Base-by-base conservation (phyloP, 2,888 invertebrate genomes). In the Drosophila monieri region DNA sequence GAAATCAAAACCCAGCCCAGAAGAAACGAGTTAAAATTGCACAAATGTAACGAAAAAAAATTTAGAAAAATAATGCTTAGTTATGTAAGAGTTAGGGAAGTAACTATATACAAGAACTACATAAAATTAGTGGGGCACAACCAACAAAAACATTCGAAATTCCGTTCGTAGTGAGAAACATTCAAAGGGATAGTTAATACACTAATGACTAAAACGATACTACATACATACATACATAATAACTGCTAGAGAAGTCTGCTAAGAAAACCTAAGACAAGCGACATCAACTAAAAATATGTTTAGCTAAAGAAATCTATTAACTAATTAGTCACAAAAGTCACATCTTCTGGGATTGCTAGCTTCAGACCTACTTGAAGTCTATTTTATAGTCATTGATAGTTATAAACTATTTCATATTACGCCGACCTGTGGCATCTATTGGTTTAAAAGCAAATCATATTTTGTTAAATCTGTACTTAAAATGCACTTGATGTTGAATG, bases 81-180 rank as follows among this genome's bases (percentile, higher is more conserved):
- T 12, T 54, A 35, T 5, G 6, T 52, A 71, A 73, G 60, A 49
- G 37, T 25, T 70, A 71, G 65, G 62, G 35, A 54, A n/a, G 53
- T 55, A 53, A 43, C 64, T 59, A 49, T 47, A 49, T 47, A 54
- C 56, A 69, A 58, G 46, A 35, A 35, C 6, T n/a, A 35, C 2
- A 12, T 48, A 61, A 59, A 53, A 14, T 52, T 55, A 61, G 57
- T 68, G 67, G 62, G 60, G 73, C 77, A 77, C 73, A 73, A 62
- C 35, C 46, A 14, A 25, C 46, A 27, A 48, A 57, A 79, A 83
- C 83, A 84, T 84, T 84, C 83, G 83, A 85, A 86, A 81, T 69
- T 81, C 57, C 74, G 76, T 78, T 77, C 72, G 59, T 71, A 74
- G 62, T 57, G 64, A 53, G 52, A 66, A 61, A 53, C 60, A 25